Conservation (phyloP, 2,113 vertebrate genomes). For the Chaetodon auriga region DNA sequence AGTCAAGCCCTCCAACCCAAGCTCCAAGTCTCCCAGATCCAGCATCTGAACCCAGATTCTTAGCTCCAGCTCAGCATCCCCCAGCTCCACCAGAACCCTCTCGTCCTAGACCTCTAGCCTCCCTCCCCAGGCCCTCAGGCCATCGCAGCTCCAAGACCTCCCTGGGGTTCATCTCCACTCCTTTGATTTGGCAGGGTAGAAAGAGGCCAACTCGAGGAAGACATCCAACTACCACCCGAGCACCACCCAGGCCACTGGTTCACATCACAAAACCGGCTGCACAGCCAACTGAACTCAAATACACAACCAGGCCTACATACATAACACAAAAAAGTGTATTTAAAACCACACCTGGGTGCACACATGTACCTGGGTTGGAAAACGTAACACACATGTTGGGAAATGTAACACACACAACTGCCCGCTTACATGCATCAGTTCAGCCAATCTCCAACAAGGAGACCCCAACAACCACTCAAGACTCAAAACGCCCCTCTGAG, state of each 20-base stretch:
- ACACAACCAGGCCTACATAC: conserved; percentile 1
- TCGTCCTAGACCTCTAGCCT: conserved; percentile 35
- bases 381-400: not conserved
- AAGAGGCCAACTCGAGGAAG: conserved; percentile 75
- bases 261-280: conserved; percentile 78
- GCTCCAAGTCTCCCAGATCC: not conserved
- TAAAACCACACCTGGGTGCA: not conserved
- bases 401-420: not conserved
- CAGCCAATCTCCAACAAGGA: not conserved
- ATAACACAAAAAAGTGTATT: not conserved
- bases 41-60: not conserved
- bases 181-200: conserved; percentile 86
- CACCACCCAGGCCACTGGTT: conserved; percentile 37
- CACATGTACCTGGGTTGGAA: not conserved
- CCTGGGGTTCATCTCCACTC: conserved; percentile 89
- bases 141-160: conserved; percentile 69
- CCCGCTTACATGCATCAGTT: not conserved
- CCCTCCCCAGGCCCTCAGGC: conserved; percentile 4
- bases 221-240: conserved; percentile 17
- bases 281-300: not conserved
- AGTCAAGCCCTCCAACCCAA: not conserved
- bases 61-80: not conserved
- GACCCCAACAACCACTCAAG: conserved; percentile 5
- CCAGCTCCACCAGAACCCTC: conserved; percentile 24
- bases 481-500: not conserved